Evolutionary conservation across 53 echinoderm and acorn worm species (phyloP).

Genomic region (Mesocentrotus franciscanus): DNA sequence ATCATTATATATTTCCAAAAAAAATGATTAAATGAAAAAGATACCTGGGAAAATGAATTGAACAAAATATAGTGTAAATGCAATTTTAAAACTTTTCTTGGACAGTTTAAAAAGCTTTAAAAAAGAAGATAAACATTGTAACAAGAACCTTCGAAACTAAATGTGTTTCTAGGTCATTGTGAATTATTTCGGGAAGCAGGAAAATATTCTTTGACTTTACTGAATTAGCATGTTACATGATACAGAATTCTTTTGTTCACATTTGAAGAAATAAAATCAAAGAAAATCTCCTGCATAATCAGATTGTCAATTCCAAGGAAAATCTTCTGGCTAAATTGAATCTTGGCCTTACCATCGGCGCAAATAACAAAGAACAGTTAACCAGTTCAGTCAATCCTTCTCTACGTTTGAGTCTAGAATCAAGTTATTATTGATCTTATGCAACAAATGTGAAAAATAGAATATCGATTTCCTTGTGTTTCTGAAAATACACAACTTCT

Average conservation of each 20-base stretch:
- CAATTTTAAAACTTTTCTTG: too few species aligned
- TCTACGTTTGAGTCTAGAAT: neutral
- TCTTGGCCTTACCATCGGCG: neutral
- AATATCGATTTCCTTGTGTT: neutral
- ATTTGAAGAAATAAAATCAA: neutral
- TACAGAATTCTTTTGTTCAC: neutral
- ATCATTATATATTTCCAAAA: neutral
- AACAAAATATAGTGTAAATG: too few species aligned
- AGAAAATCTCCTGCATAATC: neutral
- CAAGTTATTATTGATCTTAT: neutral
- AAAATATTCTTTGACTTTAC: neutral
- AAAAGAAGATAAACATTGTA: too few species aligned
- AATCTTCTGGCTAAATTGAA: slow-evolving; percentile 5
- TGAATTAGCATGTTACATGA: too few species aligned
- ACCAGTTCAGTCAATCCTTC: neutral
- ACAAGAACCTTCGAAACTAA: too few species aligned
- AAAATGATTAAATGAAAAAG: too few species aligned
- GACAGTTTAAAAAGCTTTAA: too few species aligned
- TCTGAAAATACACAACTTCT: neutral
- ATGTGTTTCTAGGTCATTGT: neutral
- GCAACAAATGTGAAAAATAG: neutral
- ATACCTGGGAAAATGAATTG: too few species aligned
- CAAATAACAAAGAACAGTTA: neutral
- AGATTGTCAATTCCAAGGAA: neutral
- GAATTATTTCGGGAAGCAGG: neutral